A percentile compares a stretch with the other conserved stretches of the same genome.
phyloP scores from a whole-genome alignment of 2,888 invertebrate genomes.

The Silvanus unidentatus region DNA sequence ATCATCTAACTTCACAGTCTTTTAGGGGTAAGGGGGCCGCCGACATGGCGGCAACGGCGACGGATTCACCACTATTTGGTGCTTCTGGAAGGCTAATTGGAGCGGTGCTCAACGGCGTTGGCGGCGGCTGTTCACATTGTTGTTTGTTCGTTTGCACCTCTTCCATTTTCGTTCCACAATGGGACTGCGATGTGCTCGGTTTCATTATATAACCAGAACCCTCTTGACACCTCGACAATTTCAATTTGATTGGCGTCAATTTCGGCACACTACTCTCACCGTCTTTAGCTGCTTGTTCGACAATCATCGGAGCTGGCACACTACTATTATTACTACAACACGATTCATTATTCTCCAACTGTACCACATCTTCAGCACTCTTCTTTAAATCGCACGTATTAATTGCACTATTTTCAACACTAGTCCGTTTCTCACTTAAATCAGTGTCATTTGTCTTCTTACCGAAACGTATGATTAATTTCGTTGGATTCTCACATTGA shows the following conservation, averaged over 20 bases:
- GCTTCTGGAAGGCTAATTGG: conserved; percentile 25
- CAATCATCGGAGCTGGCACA: background rate
- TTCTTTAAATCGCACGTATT: background rate
- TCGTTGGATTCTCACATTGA: conserved; percentile 56
- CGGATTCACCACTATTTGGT: background rate
- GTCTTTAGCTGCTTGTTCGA: background rate
- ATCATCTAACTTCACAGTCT: conserved; percentile 88
- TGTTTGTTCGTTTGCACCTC: conserved; percentile 34
- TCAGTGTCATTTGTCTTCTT: conserved; percentile 36
- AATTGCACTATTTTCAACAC: conserved; percentile 27
- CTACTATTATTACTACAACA: no score
- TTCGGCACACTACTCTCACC: conserved; percentile 31
- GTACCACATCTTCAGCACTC: background rate
- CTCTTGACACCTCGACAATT: conserved; percentile 73
- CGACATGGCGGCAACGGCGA: conserved; percentile 20
- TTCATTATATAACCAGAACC: conserved; percentile 66
- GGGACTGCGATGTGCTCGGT: conserved; percentile 18
- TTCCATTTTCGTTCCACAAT: conserved; percentile 31
- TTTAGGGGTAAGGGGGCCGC: conserved; percentile 58
- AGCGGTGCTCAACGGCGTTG: conserved; percentile 17
- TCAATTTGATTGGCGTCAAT: conserved; percentile 76
- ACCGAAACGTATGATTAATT: conserved; percentile 70
- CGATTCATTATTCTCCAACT: background rate
- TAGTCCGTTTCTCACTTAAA: conserved; percentile 30
- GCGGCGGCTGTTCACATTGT: conserved; percentile 29